phyloP scores from a whole-genome alignment of 2,888 invertebrate genomes.

The Baccha elongata region DNA sequence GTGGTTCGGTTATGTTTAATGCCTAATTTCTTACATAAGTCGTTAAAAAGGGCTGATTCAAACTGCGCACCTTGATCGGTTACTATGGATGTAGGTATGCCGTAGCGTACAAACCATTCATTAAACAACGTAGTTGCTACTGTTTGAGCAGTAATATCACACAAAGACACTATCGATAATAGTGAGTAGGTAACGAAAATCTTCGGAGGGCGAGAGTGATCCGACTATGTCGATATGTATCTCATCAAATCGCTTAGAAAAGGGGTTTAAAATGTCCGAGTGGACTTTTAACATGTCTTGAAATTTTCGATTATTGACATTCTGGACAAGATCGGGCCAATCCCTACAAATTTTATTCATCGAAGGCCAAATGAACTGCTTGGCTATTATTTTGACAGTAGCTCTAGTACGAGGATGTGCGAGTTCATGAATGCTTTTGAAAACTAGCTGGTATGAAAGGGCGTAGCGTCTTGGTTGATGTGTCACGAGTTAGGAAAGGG shows the following conservation, averaged over 20 bases:
- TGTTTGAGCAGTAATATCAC: constrained; percentile 11
- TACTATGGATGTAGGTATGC: constrained; percentile 8
- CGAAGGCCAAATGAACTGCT: constrained; percentile 15
- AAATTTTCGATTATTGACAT: constrained; percentile 27
- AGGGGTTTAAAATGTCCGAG: constrained; percentile 2
- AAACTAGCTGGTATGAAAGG: not conserved
- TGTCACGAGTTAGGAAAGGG: not conserved
- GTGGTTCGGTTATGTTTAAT: constrained; percentile 26
- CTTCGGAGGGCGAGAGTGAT: constrained; percentile 1
- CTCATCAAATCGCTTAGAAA: constrained; percentile 21
- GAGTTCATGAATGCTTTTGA: not conserved
- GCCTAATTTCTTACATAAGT: constrained; percentile 23
- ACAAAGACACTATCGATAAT: constrained; percentile 13
- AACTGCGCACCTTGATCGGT: constrained; percentile 47
- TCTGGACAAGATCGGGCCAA: constrained; percentile 10
- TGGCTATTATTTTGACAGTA: not conserved
- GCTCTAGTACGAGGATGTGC: not conserved
- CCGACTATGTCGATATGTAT: constrained; percentile 27
- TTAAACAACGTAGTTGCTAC: constrained; percentile 4
- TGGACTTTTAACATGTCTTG: constrained; percentile 14
- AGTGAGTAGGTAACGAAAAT: constrained; percentile 22
- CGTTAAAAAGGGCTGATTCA: constrained; percentile 11
- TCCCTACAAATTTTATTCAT: constrained; percentile 15
- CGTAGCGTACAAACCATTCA: constrained; percentile 25
- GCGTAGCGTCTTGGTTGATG: not conserved